Conservation (phyloP, 1,140 invertebrate species). For the Pseudobourletiella spinata region DNA sequence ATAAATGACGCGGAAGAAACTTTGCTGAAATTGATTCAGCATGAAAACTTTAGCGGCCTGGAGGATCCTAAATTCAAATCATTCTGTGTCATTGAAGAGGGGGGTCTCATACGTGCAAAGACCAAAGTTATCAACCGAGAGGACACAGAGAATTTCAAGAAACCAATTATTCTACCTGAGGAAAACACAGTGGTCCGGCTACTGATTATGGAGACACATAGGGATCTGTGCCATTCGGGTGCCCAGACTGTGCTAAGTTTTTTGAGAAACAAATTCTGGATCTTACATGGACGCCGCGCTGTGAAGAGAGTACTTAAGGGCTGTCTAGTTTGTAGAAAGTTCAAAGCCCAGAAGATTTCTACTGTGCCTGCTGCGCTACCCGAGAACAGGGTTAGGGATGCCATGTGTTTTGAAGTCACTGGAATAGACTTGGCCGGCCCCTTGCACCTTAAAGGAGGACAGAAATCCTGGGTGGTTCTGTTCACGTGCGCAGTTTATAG, state of each 20-base stretch:
- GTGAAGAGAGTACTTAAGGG: slow-evolving; percentile 34
- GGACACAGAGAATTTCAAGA: slow-evolving; percentile 4
- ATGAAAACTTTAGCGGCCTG: not conserved
- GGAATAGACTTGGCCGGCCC: slow-evolving; percentile 40
- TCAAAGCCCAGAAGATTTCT: slow-evolving; percentile 35
- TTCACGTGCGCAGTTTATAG: slow-evolving; percentile 29
- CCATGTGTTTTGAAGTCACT: slow-evolving; percentile 32
- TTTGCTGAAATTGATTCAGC: not conserved
- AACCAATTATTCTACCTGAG: slow-evolving; percentile 36
- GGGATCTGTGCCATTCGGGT: slow-evolving; percentile 18
- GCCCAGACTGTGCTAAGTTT: slow-evolving; percentile 15
- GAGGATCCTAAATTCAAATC: not conserved
- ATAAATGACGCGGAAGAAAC: not conserved
- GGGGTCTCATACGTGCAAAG: not conserved
- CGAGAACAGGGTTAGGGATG: slow-evolving; percentile 27
- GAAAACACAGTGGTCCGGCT: slow-evolving; percentile 29
- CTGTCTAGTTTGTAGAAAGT: slow-evolving; percentile 37
- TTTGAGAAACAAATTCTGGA: slow-evolving; percentile 37
- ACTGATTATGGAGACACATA: slow-evolving; percentile 34
- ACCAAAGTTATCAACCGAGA: not conserved
- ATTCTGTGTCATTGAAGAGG: not conserved
- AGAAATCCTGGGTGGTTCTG: slow-evolving; percentile 32
- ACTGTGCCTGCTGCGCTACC: slow-evolving; percentile 37
- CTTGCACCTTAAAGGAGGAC: not conserved
- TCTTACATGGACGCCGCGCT: slow-evolving; percentile 30